Conservation (phyloP, 2,797 vertebrate species). For the Aldrovandia affinis region DNA sequence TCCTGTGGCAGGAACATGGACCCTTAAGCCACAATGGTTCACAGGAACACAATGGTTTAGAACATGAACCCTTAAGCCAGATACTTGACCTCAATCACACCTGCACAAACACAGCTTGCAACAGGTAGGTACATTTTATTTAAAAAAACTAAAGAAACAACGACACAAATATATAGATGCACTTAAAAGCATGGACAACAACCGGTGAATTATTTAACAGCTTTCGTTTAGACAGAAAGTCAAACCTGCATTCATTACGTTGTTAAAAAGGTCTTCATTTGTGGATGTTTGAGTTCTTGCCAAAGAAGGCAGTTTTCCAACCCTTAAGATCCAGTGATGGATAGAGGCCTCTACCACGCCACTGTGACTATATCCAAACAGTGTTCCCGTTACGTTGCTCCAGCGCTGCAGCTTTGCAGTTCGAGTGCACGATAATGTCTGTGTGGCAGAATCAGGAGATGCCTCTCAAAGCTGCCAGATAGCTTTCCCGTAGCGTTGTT, state of each 20-base stretch:
- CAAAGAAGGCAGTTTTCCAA: background rate
- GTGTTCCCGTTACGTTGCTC: background rate
- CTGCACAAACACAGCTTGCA: too few relatives aligned
- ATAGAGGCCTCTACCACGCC: background rate
- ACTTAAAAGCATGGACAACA: background rate
- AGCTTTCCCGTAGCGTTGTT: too few relatives aligned
- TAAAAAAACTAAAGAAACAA: background rate
- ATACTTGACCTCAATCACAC: too few relatives aligned
- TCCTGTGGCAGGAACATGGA: too few relatives aligned
- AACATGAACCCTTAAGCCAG: too few relatives aligned
- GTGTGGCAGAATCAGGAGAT: too few relatives aligned
- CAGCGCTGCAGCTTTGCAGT: background rate
- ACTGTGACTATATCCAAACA: background rate
- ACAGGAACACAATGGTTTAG: too few relatives aligned
- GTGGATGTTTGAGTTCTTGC: background rate
- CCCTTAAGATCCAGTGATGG: background rate
- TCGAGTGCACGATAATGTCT: too few relatives aligned
- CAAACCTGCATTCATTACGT: background rate
- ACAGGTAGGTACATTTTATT: too few relatives aligned
- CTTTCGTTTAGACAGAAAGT: background rate
- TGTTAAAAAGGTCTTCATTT: background rate
- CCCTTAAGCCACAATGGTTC: too few relatives aligned
- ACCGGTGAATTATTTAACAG: background rate
- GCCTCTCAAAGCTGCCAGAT: too few relatives aligned
- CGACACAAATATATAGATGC: background rate